These are phyloP conservation scores for Lysandra coridon DNA, from an alignment of 2,888 invertebrate species.

Conservation along the genomic window DNA sequence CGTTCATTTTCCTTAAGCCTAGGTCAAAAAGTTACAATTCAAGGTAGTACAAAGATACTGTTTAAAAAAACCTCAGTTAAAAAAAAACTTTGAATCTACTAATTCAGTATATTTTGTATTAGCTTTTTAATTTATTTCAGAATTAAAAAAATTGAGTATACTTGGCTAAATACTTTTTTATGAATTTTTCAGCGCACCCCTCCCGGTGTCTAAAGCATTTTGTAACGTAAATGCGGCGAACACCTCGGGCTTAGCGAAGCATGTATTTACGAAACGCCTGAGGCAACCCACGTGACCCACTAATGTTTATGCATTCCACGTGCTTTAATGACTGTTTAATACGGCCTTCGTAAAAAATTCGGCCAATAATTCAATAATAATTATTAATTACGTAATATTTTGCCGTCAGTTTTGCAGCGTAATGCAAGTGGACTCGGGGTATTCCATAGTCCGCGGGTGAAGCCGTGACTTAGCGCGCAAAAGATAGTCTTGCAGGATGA, in stretches of 20 bases:
- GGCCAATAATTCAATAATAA: conserved; percentile 2
- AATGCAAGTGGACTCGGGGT: background rate
- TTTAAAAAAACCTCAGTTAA: too few relatives aligned
- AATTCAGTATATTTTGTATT: too few relatives aligned
- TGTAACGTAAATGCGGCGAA: conserved; percentile 7
- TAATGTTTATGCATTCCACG: conserved; percentile 8
- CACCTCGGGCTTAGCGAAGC: conserved; percentile 14
- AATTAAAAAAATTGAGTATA: too few relatives aligned
- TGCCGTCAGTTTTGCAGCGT: background rate
- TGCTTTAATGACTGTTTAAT: conserved; percentile 15
- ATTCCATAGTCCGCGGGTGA: background rate
- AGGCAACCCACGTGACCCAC: conserved; percentile 28
- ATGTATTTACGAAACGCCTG: conserved; percentile 29
- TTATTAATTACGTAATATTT: background rate
- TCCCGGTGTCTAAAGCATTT: background rate
- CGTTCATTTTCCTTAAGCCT: too few relatives aligned
- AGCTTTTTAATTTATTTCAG: too few relatives aligned
- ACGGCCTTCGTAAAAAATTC: conserved; percentile 10
- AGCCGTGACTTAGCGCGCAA: background rate
- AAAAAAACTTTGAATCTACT: too few relatives aligned
- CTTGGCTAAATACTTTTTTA: background rate
- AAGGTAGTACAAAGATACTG: too few relatives aligned
- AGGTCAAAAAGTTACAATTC: too few relatives aligned
- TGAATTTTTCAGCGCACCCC: background rate
- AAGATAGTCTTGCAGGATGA: background rate